Conservation (phyloP, 2,113 vertebrate species). For the Condylura cristata region DNA sequence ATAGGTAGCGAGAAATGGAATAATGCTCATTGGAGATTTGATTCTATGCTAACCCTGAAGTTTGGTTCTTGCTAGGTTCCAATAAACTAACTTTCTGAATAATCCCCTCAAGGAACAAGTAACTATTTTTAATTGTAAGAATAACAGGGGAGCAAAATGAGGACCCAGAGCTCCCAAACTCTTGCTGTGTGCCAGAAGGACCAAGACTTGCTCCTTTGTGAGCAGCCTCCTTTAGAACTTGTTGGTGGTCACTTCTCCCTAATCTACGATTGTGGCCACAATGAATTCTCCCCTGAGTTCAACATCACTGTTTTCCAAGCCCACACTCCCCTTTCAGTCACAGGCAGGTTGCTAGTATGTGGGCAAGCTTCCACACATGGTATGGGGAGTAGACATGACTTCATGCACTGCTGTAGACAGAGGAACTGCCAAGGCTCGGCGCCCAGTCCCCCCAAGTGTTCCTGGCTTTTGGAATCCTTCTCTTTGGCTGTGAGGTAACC, state of each 20-base stretch:
- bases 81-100: neutral
- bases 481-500: conserved; percentile 23
- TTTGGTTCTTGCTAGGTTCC: conserved; percentile 16
- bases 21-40: neutral
- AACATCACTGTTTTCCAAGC: neutral
- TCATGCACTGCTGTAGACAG: conserved; percentile 59
- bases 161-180: neutral
- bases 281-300: neutral
- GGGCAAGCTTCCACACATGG: conserved; percentile 70
- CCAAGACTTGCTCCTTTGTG: neutral
- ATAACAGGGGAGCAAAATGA: neutral
- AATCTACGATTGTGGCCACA: neutral
- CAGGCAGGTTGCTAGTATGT: conserved; percentile 68
- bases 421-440: conserved; percentile 63
- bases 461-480: conserved; percentile 27
- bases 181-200: neutral
- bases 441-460: conserved; percentile 38
- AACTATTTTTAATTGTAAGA: neutral
- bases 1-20: neutral
- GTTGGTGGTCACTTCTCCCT: neutral
- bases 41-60: neutral
- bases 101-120: neutral
- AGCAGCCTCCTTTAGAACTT: neutral
- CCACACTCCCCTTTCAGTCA: conserved; percentile 51
- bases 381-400: conserved; percentile 71